A percentile compares a stretch with the other conserved stretches of the same genome.
phyloP scores from a whole-genome alignment of 2,888 invertebrate species.

The Macrophya alboannulata region DNA sequence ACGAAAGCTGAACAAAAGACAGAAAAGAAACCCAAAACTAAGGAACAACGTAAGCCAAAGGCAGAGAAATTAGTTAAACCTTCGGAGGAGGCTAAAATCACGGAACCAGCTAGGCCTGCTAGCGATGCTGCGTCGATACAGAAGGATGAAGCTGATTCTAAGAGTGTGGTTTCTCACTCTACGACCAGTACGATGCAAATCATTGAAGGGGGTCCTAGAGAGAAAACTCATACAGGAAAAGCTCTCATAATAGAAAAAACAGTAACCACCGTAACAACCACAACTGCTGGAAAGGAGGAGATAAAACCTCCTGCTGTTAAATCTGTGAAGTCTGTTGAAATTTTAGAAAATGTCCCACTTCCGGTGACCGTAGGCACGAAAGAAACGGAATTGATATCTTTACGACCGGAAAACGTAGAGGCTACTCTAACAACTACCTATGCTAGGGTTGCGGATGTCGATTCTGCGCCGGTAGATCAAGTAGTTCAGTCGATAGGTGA shows the following conservation, averaged over 20 bases:
- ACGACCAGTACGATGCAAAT: slow-evolving; percentile 55
- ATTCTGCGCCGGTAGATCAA: slow-evolving; percentile 59
- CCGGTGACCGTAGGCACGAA: slow-evolving; percentile 67
- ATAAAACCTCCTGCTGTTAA: slow-evolving; percentile 67
- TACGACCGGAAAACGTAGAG: slow-evolving; percentile 75
- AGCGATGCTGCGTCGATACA: slow-evolving; percentile 46
- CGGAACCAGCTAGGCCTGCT: slow-evolving; percentile 38
- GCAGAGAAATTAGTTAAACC: slow-evolving; percentile 30
- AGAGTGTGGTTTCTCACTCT: slow-evolving; percentile 43
- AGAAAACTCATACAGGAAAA: slow-evolving; percentile 62
- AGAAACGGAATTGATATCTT: slow-evolving; percentile 71
- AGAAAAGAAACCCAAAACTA: slow-evolving; percentile 56
- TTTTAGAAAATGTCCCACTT: slow-evolving; percentile 67
- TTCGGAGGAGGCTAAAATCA: slow-evolving; percentile 43
- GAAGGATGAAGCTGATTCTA: slow-evolving; percentile 42
- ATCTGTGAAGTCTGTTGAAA: slow-evolving; percentile 67
- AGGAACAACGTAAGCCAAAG: slow-evolving; percentile 30
- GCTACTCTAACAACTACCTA: slow-evolving; percentile 74
- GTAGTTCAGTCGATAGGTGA: slow-evolving; percentile 53
- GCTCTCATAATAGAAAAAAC: slow-evolving; percentile 67
- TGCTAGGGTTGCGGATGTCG: slow-evolving; percentile 66
- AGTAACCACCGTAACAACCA: slow-evolving; percentile 65
- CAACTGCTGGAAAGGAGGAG: slow-evolving; percentile 63
- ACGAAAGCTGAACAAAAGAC: slow-evolving; percentile 49
- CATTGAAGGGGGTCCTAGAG: slow-evolving; percentile 56